These are phyloP conservation scores for Aethina tumida DNA, from an alignment of 1,140 invertebrate species.

Conservation along the genomic window DNA sequence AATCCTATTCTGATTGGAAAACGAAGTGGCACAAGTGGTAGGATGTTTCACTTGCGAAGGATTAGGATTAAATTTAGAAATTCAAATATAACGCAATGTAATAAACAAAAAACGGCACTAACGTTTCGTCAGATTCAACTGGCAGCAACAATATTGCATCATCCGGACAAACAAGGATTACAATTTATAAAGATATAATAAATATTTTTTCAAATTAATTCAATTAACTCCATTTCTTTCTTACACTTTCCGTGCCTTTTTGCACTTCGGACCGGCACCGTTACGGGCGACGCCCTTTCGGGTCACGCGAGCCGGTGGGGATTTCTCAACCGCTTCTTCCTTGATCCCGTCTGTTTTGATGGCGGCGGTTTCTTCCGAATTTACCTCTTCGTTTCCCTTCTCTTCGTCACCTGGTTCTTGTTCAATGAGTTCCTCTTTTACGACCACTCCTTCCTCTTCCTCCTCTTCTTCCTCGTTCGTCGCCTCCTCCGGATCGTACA, in stretches of 20 bases:
- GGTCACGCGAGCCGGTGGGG: constrained; percentile 2
- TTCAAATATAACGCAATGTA: too few species aligned
- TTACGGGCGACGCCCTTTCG: constrained; percentile 16
- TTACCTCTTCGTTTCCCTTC: constrained; percentile 10
- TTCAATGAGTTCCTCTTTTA: constrained; percentile 9
- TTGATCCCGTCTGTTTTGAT: constrained; percentile 2
- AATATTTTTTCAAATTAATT: too few species aligned
- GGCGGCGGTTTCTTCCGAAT: constrained; percentile 8
- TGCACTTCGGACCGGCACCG: constrained; percentile 22
- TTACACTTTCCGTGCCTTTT: constrained; percentile 15
- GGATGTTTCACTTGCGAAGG: too few species aligned
- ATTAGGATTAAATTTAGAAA: too few species aligned
- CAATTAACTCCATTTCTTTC: too few species aligned
- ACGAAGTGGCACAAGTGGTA: too few species aligned
- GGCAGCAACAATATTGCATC: too few species aligned
- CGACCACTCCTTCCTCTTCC: constrained; percentile 14
- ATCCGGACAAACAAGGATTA: too few species aligned
- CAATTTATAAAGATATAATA: too few species aligned
- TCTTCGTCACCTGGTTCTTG: constrained; percentile 13
- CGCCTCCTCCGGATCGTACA: constrained; percentile 32
- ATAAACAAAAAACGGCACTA: too few species aligned
- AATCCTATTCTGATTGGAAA: too few species aligned
- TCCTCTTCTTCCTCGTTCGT: constrained; percentile 22
- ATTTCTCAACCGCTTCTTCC: background rate
- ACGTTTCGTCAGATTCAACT: too few species aligned